phyloP scores from a whole-genome alignment of 2,113 vertebrate genomes.

The Toxostoma redivivum region DNA sequence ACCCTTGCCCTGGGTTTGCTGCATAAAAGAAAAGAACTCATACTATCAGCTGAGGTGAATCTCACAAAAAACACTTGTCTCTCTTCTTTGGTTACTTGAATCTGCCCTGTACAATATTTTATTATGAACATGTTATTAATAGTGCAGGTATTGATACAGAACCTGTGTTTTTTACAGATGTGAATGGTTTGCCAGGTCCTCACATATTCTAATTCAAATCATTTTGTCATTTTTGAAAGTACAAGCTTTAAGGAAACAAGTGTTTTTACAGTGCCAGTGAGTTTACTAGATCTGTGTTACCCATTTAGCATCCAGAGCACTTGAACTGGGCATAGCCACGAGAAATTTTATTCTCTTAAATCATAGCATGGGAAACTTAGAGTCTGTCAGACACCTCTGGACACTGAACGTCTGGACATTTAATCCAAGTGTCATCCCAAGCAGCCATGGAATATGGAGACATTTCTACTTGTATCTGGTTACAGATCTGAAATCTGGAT shows the following conservation, averaged over 20 bases:
- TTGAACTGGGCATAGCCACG: neutral
- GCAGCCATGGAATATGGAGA: neutral
- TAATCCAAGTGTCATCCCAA: neutral
- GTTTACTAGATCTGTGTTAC: neutral
- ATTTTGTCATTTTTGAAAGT: neutral
- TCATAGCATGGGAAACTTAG: neutral
- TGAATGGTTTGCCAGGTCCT: neutral
- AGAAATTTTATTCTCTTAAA: neutral
- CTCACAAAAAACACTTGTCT: neutral
- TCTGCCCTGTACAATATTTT: neutral
- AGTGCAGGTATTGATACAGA: neutral
- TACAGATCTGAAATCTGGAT: neutral
- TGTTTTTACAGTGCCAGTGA: neutral
- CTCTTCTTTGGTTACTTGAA: neutral
- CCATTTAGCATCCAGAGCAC: neutral
- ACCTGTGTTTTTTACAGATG: neutral
- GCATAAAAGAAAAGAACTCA: accelerated
- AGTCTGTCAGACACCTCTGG: neutral
- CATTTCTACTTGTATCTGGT: neutral
- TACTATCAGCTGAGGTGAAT: neutral
- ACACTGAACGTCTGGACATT: neutral
- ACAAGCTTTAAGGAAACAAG: neutral
- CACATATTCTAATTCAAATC: neutral
- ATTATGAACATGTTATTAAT: neutral
- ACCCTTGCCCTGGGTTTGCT: neutral